These are phyloP conservation scores for Oncorhynchus nerka DNA, from an alignment of 2,113 vertebrate genomes.

Conservation along the genomic window DNA sequence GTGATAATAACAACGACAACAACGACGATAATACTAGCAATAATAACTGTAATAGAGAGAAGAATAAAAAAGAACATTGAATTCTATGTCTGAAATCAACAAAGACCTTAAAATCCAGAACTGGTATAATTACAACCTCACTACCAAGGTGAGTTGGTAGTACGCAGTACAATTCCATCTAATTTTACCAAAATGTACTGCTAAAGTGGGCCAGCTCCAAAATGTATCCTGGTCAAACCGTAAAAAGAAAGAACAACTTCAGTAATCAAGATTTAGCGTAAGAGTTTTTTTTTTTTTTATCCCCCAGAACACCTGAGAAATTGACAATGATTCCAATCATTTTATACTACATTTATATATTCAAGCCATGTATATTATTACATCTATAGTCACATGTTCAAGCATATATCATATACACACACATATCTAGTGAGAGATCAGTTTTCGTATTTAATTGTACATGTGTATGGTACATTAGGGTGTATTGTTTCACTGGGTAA, in stretches of 20 bases:
- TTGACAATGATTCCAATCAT: conserved; percentile 62
- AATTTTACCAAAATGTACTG: conserved; percentile 5
- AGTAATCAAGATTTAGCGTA: conserved; percentile 37
- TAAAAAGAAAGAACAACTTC: conserved; percentile 37
- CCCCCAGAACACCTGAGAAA: conserved; percentile 74
- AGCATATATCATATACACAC: conserved; percentile 79
- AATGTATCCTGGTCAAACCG: not conserved
- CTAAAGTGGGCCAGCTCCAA: not conserved
- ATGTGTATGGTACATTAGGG: conserved; percentile 72
- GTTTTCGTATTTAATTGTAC: conserved; percentile 69
- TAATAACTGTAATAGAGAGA: conserved; percentile 41
- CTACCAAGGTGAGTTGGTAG: conserved; percentile 30
- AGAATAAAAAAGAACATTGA: conserved; percentile 39
- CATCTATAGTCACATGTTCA: conserved; percentile 77
- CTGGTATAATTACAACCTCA: conserved; percentile 23
- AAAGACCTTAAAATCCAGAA: conserved; percentile 25
- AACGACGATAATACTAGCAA: conserved; percentile 46
- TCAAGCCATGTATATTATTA: conserved; percentile 76
- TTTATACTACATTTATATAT: conserved; percentile 55
- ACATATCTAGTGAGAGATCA: conserved; percentile 74
- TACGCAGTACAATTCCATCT: conserved; percentile 20
- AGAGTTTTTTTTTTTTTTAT: conserved; percentile 25
- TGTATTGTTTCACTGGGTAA: conserved; percentile 61
- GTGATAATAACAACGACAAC: too few species aligned
- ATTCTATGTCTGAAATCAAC: conserved; percentile 26